Conservation (phyloP, 1,140 invertebrate species). For the Luehdorfia chinensis region DNA sequence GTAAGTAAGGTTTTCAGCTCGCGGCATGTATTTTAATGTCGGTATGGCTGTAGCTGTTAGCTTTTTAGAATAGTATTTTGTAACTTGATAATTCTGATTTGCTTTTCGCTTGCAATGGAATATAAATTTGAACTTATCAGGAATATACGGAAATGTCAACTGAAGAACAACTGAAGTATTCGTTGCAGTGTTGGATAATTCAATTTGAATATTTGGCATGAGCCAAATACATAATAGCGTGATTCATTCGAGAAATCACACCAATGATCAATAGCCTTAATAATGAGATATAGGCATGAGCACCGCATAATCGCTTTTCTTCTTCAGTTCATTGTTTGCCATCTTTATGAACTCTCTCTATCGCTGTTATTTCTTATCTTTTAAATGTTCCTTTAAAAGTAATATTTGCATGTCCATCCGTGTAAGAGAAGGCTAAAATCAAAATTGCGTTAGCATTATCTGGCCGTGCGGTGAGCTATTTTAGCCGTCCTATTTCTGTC, state of each 20-base stretch:
- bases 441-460: conserved; percentile 73
- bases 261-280: conserved; percentile 29
- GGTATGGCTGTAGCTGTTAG: conserved; percentile 62
- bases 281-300: conserved; percentile 18
- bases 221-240: conserved; percentile 44
- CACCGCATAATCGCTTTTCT: conserved; percentile 29
- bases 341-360: conserved; percentile 25
- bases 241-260: conserved; percentile 39
- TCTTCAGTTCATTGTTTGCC: conserved; percentile 21
- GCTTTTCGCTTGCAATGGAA: conserved; percentile 52
- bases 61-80: conserved; percentile 57
- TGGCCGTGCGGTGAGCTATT: conserved; percentile 70
- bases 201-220: conserved; percentile 39
- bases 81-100: conserved; percentile 47
- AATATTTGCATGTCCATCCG: conserved; percentile 32
- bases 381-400: conserved; percentile 22
- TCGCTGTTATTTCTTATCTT: conserved; percentile 23
- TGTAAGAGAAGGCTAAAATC: conserved; percentile 61
- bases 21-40: conserved; percentile 65
- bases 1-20: conserved; percentile 70
- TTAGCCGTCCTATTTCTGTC: conserved; percentile 67
- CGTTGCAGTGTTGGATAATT: conserved; percentile 44
- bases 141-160: conserved; percentile 23
- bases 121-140: conserved; percentile 26
- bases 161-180: conserved; percentile 31